Evolutionary conservation across 2,113 vertebrate genomes (phyloP).

Genomic region (Tamias sibiricus): DNA sequence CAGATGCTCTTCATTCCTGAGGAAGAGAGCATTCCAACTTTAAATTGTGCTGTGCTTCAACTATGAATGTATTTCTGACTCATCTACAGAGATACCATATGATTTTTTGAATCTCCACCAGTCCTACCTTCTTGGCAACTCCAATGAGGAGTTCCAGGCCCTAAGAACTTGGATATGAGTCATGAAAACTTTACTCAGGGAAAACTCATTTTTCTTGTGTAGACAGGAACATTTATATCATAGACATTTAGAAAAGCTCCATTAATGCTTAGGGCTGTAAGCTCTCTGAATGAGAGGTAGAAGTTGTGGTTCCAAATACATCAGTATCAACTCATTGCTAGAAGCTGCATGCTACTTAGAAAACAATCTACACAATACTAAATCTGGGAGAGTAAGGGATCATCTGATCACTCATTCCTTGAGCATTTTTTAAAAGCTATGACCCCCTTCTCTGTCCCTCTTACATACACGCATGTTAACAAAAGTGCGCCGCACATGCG

Average conservation of each 20-base stretch:
- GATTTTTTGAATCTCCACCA: not conserved
- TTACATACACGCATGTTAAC: not conserved
- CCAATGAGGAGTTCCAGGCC: constrained; percentile 5
- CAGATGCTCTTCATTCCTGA: constrained; percentile 26
- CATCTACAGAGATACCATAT: not conserved
- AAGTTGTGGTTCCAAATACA: not conserved
- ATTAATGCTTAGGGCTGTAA: not conserved
- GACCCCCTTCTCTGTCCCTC: no score
- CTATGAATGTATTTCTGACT: constrained; percentile 38
- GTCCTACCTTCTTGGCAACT: constrained; percentile 1
- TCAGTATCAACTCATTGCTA: not conserved
- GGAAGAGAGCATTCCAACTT: constrained; percentile 13
- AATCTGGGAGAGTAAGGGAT: not conserved
- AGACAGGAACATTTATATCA: constrained; percentile 31
- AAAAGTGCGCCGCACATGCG: not conserved
- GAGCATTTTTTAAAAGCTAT: not conserved
- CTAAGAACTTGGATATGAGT: not conserved
- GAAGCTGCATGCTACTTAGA: constrained; percentile 25
- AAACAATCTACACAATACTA: not conserved
- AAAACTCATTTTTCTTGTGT: constrained; percentile 34
- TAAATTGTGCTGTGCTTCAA: not conserved
- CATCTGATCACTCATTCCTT: not conserved
- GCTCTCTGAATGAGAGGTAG: not conserved
- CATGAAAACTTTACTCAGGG: constrained; percentile 29
- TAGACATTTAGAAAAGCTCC: constrained; percentile 40